Evolutionary conservation across 2,113 vertebrate genomes (phyloP).

Genomic region (Verasper variegatus): DNA sequence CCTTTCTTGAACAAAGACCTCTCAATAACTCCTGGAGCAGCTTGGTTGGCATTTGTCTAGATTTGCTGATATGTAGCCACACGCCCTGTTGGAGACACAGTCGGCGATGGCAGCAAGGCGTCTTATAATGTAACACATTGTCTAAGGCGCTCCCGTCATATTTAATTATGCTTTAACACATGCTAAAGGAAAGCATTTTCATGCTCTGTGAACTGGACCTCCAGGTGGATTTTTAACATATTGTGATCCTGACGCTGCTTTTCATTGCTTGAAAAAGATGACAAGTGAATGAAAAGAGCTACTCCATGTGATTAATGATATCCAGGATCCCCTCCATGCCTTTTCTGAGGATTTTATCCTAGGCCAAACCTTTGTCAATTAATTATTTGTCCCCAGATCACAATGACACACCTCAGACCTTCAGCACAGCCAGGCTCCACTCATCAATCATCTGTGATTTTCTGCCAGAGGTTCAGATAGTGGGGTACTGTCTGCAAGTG

Average conservation of each 20-base stretch:
- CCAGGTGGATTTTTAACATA: constrained; percentile 18
- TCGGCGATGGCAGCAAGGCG: constrained; percentile 2
- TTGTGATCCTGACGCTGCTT: background rate
- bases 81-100: constrained; percentile 26
- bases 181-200: constrained; percentile 1
- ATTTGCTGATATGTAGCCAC: constrained; percentile 40
- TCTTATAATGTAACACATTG: constrained; percentile 15
- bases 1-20: constrained; percentile 67
- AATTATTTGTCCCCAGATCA: constrained; percentile 67
- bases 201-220: background rate
- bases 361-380: constrained; percentile 63
- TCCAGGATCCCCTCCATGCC: constrained; percentile 39
- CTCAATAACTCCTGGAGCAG: constrained; percentile 48
- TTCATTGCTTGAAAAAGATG: constrained; percentile 48
- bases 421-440: constrained; percentile 58
- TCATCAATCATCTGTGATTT: constrained; percentile 82
- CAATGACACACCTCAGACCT: constrained; percentile 73
- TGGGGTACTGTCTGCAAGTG: constrained; percentile 14
- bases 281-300: constrained; percentile 36
- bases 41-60: constrained; percentile 55
- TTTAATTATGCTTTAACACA: constrained; percentile 22
- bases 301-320: constrained; percentile 67
- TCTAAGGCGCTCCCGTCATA: background rate
- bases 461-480: constrained; percentile 72
- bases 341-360: constrained; percentile 44